These are phyloP conservation scores for Cataglyphis albicans DNA, from an alignment of 2,888 invertebrate genomes.

Conservation along the genomic window DNA sequence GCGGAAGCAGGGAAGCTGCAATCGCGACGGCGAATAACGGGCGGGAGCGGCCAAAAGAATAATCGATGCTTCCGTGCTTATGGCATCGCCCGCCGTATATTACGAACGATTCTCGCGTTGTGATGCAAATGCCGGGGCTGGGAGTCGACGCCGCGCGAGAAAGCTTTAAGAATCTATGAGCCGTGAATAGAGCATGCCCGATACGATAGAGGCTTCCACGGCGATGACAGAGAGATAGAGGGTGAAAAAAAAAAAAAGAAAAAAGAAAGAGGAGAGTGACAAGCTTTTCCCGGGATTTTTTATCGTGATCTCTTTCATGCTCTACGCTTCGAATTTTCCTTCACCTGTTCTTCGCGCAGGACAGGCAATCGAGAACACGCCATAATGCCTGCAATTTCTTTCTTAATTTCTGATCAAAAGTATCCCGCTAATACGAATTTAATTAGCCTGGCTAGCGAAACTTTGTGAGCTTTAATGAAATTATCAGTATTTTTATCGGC, in stretches of 20 bases:
- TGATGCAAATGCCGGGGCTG: slow-evolving; percentile 49
- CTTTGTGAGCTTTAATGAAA: not conserved
- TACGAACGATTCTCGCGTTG: slow-evolving; percentile 57
- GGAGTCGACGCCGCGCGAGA: slow-evolving; percentile 45
- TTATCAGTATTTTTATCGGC: not conserved
- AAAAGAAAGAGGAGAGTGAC: slow-evolving; percentile 16
- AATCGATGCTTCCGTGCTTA: slow-evolving; percentile 57
- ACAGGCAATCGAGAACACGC: not conserved
- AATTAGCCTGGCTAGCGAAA: not conserved
- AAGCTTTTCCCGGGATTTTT: slow-evolving; percentile 18
- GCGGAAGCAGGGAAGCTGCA: slow-evolving; percentile 23
- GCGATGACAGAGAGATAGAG: slow-evolving; percentile 29
- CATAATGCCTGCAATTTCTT: not conserved
- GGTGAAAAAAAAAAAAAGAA: not conserved
- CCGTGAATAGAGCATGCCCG: slow-evolving; percentile 45
- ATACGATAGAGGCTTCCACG: slow-evolving; percentile 27
- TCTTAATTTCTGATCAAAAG: not conserved
- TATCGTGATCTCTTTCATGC: slow-evolving; percentile 28
- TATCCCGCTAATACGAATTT: not conserved
- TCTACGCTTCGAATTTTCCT: not conserved
- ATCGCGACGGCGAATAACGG: slow-evolving; percentile 62
- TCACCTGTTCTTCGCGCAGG: not conserved
- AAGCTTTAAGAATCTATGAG: slow-evolving; percentile 57
- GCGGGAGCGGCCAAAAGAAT: slow-evolving; percentile 53
- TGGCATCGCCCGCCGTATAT: slow-evolving; percentile 54